Evolutionary conservation across 2,113 vertebrate species (phyloP).

Genomic region (Aepyceros melampus): DNA sequence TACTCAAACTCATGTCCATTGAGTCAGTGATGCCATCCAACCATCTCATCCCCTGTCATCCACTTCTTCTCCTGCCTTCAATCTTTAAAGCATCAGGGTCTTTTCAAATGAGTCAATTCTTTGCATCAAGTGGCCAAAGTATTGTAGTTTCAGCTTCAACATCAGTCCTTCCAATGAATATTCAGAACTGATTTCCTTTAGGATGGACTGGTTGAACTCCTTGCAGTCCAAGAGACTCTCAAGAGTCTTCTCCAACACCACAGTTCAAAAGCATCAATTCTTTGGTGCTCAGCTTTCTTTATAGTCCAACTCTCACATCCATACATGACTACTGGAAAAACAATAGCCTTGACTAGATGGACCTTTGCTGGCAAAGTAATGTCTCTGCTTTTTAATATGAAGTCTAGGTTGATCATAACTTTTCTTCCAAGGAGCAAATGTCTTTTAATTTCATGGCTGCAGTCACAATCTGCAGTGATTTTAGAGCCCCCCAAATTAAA

Average conservation of each 20-base stretch:
- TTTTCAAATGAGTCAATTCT: neutral
- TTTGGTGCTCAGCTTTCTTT: neutral
- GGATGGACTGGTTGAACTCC: neutral
- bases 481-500: neutral
- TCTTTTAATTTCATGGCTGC: neutral
- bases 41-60: neutral
- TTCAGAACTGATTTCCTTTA: neutral
- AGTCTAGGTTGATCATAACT: neutral
- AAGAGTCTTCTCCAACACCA: neutral
- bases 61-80: neutral
- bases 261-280: neutral
- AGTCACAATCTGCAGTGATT: neutral
- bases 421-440: neutral
- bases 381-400: neutral
- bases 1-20: neutral
- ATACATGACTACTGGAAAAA: neutral
- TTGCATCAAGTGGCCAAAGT: neutral
- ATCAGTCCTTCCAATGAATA: neutral
- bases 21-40: neutral
- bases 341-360: neutral
- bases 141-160: neutral
- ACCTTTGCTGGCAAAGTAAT: neutral
- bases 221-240: neutral
- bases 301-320: neutral
- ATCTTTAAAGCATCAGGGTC: neutral